These are phyloP conservation scores for Fulica atra DNA, from an alignment of 2,113 vertebrate species.

Conservation along the genomic window DNA sequence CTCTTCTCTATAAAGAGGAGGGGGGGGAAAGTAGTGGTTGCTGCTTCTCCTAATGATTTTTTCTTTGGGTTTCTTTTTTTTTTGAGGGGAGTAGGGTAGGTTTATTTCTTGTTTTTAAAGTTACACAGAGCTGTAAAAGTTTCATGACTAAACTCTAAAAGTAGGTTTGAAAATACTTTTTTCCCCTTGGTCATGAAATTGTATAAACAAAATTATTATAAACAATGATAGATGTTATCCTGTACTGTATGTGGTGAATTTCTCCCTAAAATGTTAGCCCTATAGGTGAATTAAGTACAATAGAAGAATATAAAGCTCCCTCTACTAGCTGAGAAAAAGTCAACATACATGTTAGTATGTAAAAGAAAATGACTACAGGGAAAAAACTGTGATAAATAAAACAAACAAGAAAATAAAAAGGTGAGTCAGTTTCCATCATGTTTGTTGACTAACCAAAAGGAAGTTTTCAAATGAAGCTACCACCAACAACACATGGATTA, in stretches of 20 bases:
- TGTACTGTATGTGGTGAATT: background rate
- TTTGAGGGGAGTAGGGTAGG: accelerated
- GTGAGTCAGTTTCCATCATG: background rate
- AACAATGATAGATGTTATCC: background rate
- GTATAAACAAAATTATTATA: background rate
- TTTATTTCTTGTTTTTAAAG: background rate
- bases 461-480: background rate
- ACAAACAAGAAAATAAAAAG: background rate
- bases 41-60: background rate
- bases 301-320: background rate
- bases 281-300: background rate
- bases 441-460: background rate
- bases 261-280: background rate
- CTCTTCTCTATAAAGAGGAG: background rate
- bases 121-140: background rate
- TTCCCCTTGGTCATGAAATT: background rate
- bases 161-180: background rate
- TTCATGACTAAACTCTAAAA: background rate
- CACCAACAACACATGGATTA: background rate
- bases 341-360: background rate
- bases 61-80: background rate
- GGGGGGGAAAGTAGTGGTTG: background rate
- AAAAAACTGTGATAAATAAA: background rate
- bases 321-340: background rate
- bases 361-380: background rate